phyloP scores from a whole-genome alignment of 2,797 vertebrate species.

The Taeniopygia guttata region DNA sequence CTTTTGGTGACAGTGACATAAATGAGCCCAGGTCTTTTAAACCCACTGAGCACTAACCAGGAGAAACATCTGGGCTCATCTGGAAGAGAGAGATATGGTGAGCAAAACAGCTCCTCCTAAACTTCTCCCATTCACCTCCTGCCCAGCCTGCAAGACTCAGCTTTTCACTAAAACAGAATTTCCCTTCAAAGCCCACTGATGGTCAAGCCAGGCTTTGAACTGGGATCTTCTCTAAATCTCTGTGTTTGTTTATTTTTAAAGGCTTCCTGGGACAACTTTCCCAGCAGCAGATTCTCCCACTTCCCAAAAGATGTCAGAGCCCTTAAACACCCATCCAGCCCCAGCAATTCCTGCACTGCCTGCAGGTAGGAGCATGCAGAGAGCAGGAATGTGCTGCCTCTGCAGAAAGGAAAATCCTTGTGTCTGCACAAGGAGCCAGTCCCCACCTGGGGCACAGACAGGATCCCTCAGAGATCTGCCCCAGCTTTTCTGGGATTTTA shows the following conservation, averaged over 20 bases:
- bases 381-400: constrained; percentile 17
- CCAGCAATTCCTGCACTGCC: not conserved
- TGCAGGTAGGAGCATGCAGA: not conserved
- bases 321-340: not conserved
- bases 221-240: not conserved
- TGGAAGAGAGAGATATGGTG: not conserved
- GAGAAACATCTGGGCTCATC: not conserved
- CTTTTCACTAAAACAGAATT: not conserved
- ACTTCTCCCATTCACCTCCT: not conserved
- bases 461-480: not conserved
- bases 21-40: not conserved
- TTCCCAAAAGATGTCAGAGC: not conserved
- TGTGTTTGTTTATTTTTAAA: not conserved
- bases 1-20: not conserved
- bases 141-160: not conserved
- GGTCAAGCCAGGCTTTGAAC: not conserved
- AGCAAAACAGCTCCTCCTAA: not conserved
- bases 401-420: not conserved
- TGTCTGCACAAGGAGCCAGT: not conserved
- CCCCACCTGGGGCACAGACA: not conserved
- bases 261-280: not conserved
- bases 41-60: not conserved
- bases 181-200: not conserved
- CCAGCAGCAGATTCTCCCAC: not conserved
- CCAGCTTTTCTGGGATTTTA: not conserved